Base-by-base conservation (phyloP, 2,888 invertebrate species). In the Torymus tubicola region DNA sequence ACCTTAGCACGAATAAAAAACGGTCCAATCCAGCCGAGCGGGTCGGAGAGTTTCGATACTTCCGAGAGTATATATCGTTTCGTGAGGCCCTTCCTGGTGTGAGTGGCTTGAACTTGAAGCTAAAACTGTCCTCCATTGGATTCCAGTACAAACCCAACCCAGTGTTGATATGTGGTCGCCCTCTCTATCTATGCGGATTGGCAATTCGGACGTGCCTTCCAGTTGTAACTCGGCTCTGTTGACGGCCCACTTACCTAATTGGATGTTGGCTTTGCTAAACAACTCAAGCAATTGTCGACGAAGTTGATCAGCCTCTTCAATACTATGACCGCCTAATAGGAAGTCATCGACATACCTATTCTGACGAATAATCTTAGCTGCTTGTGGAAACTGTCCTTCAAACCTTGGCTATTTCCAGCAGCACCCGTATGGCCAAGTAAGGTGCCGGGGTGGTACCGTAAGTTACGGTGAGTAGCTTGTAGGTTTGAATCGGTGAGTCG, bases 121-220 rank as follows among this genome's bases (percentile, higher is more conserved):
- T 58, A 58, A 58, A 58, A 16, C 57, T 14, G n/a, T 58, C 57
- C 14, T 58, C 14, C 0, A 5, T 4, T 58, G 76, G 69, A 11
- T 76, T 24, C 76, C 76, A 76, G n/a, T 21, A 21, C 8, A 76
- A 57, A 18, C 76, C 76, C 10, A 76, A n/a, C n/a, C n/a, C n/a
- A n/a, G 69, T 2, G 63, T 63, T 21, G 73, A 73, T 8, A 61
- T 13, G 57, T 58, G 57, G 10, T 58, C 57, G 57, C n/a, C 57
- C n/a, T 58, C 57, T 16, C n/a, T 58, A 14, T 58, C 57, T 1
- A 58, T 1, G 57, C n/a, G 14, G 2, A 58, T 58, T 2, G 57
- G 57, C 16, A 58, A n/a, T 13, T 58, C 57, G n/a, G 13, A 8
- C 8, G 13, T 1, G n/a, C n/a, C 4, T 14, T 58, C 57, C 2